Conservation (phyloP, 2,888 invertebrate genomes). For the Heliconius hortense region DNA sequence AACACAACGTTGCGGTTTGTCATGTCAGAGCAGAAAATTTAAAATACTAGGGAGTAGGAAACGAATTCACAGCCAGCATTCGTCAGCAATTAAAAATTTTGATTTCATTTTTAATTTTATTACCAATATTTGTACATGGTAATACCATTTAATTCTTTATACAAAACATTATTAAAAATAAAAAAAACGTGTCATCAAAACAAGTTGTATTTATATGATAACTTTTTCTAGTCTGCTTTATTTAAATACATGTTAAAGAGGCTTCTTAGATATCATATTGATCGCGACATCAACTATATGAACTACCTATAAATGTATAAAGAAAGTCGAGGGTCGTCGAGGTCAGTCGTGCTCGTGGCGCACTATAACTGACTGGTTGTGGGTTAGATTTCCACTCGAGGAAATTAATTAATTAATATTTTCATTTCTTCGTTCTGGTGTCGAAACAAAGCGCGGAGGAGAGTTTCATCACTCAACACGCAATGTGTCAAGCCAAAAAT, state of each 20-base stretch:
- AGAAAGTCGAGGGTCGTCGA: too few species aligned
- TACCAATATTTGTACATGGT: neutral
- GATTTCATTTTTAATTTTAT: too few species aligned
- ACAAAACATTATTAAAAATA: neutral
- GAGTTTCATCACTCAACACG: neutral
- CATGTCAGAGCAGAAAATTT: too few species aligned
- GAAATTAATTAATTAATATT: neutral
- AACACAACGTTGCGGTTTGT: too few species aligned
- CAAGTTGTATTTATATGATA: neutral
- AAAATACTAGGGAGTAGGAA: neutral
- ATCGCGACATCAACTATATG: neutral
- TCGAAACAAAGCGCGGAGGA: too few species aligned
- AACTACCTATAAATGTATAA: neutral
- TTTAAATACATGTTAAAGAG: constrained; percentile 13
- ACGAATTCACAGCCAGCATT: neutral
- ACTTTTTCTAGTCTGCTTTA: constrained; percentile 2
- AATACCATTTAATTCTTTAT: neutral
- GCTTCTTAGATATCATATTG: constrained; percentile 11
- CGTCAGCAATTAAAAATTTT: neutral
- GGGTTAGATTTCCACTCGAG: neutral
- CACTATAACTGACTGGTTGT: neutral
- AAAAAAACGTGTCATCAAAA: neutral
- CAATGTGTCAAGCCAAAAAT: too few species aligned
- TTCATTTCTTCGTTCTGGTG: neutral
- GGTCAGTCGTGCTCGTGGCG: too few species aligned